A percentile compares a stretch with the other conserved stretches of the same genome.
Evolutionary conservation across 2,888 invertebrate genomes (phyloP).

Genomic region (Leptopilina myrica): DNA sequence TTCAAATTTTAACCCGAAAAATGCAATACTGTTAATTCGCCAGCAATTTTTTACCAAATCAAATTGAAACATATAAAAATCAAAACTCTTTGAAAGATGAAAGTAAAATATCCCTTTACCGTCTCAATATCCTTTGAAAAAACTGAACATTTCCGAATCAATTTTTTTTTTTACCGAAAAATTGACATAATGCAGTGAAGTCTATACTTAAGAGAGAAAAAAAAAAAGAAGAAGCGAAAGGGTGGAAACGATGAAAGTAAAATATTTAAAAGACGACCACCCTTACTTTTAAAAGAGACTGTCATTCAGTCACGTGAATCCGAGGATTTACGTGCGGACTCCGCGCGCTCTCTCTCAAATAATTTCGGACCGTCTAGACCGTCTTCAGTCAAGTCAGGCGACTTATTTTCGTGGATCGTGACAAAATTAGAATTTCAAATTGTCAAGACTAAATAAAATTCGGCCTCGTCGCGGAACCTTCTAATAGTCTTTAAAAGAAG

Average conservation of each 20-base stretch:
- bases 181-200: too few species aligned
- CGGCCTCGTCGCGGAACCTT: conserved; percentile 35
- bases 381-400: conserved; percentile 38
- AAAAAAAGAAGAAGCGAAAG: background rate
- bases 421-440: conserved; percentile 56
- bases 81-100: too few species aligned
- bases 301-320: conserved; percentile 24
- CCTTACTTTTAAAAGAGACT: conserved; percentile 10
- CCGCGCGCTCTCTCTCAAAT: background rate
- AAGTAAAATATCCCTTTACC: too few species aligned
- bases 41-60: too few species aligned
- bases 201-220: too few species aligned
- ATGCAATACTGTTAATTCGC: too few species aligned
- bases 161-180: too few species aligned
- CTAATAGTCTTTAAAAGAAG: conserved; percentile 25
- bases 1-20: too few species aligned
- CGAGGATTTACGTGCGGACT: conserved; percentile 10
- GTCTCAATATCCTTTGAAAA: too few species aligned
- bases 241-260: background rate
- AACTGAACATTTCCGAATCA: too few species aligned
- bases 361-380: conserved; percentile 38
- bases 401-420: conserved; percentile 53
- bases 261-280: conserved; percentile 1
- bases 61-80: too few species aligned
- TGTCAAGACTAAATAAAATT: conserved; percentile 44